A percentile compares a stretch with the other conserved stretches of the same genome.
phyloP scores from a whole-genome alignment of 2,888 invertebrate species.

The Spatulosminthurus flaviceps region DNA sequence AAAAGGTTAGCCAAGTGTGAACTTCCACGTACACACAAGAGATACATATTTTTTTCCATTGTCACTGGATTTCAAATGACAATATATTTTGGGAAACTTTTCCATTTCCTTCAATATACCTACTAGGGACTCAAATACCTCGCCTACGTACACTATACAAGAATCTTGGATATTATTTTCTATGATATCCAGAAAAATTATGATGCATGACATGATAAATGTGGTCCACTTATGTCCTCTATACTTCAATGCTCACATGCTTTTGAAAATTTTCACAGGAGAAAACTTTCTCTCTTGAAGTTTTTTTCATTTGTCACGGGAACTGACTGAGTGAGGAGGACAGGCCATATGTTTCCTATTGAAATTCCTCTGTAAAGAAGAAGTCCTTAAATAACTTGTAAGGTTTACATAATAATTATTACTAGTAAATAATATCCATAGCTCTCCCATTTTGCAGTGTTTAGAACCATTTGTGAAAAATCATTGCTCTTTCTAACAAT shows the following conservation, averaged over 20 bases:
- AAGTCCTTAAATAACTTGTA: too few species aligned
- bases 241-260: not conserved
- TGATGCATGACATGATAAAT: not conserved
- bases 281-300: not conserved
- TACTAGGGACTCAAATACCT: too few species aligned
- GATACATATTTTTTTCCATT: not conserved
- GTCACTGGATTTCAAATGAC: not conserved
- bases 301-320: not conserved
- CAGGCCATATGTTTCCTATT: too few species aligned
- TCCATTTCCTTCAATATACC: not conserved
- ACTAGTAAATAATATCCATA: too few species aligned
- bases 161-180: too few species aligned
- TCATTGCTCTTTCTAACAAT: too few species aligned
- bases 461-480: too few species aligned
- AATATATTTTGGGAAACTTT: slow-evolving; percentile 2
- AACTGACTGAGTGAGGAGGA: too few species aligned
- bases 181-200: not conserved
- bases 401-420: too few species aligned
- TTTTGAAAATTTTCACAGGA: not conserved
- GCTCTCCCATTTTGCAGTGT: too few species aligned
- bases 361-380: too few species aligned
- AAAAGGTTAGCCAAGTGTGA: not conserved
- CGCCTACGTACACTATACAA: too few species aligned
- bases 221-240: slow-evolving; percentile 1
- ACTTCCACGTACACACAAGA: not conserved